phyloP scores from a whole-genome alignment of 2,888 invertebrate genomes.

The Acanthopleura granulata region DNA sequence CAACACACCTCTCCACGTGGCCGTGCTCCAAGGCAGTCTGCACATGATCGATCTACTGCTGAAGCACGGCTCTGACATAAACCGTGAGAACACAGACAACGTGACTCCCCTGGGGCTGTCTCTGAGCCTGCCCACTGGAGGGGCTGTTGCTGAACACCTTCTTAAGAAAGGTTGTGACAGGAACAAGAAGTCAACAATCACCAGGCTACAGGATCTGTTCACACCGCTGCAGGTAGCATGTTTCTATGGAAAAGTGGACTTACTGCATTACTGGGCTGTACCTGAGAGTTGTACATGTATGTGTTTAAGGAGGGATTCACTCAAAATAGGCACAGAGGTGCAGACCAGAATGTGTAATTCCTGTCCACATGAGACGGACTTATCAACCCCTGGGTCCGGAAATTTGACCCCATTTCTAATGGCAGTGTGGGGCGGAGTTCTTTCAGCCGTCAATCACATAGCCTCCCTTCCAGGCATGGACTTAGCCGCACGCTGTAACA shows the following conservation, averaged over 20 bases:
- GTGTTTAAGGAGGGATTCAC: too few relatives aligned
- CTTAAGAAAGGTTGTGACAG: constrained; percentile 36
- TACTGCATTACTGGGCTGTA: neutral
- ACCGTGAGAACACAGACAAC: constrained; percentile 36
- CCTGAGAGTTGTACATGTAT: too few relatives aligned
- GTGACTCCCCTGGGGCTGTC: constrained; percentile 41
- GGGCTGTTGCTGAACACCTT: constrained; percentile 31
- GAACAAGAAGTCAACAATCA: constrained; percentile 35
- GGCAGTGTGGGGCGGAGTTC: constrained; percentile 39
- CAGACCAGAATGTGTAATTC: too few relatives aligned
- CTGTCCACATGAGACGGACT: too few relatives aligned
- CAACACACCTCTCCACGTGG: constrained; percentile 39
- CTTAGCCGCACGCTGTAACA: neutral
- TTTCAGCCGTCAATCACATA: constrained; percentile 33
- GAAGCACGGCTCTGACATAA: constrained; percentile 40
- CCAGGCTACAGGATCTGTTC: constrained; percentile 37
- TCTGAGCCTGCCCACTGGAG: constrained; percentile 26
- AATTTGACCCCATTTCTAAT: constrained; percentile 41
- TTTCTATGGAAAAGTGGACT: neutral
- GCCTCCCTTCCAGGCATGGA: neutral
- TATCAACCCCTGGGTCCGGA: constrained; percentile 21
- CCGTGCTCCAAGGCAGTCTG: constrained; percentile 33
- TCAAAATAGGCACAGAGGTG: too few relatives aligned
- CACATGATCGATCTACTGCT: constrained; percentile 41
- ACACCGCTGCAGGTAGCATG: too few relatives aligned